Conservation (phyloP, 2,888 invertebrate species). For the Baronia brevicornis region DNA sequence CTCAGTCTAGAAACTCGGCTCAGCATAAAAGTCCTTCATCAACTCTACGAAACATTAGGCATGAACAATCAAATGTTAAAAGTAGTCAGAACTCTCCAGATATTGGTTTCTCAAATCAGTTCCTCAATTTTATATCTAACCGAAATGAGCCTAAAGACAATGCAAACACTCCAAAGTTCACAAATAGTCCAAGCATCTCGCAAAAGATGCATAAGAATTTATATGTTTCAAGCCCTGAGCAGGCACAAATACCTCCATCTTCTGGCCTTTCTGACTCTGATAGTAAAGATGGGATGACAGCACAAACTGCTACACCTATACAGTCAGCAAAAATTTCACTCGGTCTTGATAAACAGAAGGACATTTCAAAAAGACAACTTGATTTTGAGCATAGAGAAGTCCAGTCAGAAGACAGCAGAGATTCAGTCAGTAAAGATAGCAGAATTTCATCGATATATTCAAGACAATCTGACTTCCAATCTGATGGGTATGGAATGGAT, state of each 20-base stretch:
- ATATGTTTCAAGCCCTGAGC: conserved; percentile 70
- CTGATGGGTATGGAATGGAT: conserved; percentile 70
- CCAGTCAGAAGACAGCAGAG: conserved; percentile 69
- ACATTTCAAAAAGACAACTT: conserved; percentile 65
- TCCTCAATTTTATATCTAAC: conserved; percentile 64
- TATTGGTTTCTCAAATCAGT: conserved; percentile 67
- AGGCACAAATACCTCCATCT: conserved; percentile 68
- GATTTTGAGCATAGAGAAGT: conserved; percentile 66
- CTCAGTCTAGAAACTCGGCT: conserved; percentile 36
- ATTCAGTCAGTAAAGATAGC: conserved; percentile 65
- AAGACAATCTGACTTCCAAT: conserved; percentile 61
- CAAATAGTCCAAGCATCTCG: conserved; percentile 66
- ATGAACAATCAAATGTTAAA: conserved; percentile 61
- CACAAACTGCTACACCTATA: conserved; percentile 57
- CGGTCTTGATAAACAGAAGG: conserved; percentile 56
- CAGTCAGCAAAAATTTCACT: conserved; percentile 62
- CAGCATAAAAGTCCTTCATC: conserved; percentile 57
- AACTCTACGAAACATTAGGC: conserved; percentile 58
- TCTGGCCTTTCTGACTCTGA: conserved; percentile 68
- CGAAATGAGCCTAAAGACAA: conserved; percentile 72
- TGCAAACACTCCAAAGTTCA: conserved; percentile 71
- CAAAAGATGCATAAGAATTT: conserved; percentile 72
- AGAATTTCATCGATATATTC: conserved; percentile 64
- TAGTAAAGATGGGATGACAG: conserved; percentile 67
- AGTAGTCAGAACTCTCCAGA: conserved; percentile 58